Evolutionary conservation across 1,140 invertebrate genomes (phyloP).

Genomic region (Bradysia coprophila): DNA sequence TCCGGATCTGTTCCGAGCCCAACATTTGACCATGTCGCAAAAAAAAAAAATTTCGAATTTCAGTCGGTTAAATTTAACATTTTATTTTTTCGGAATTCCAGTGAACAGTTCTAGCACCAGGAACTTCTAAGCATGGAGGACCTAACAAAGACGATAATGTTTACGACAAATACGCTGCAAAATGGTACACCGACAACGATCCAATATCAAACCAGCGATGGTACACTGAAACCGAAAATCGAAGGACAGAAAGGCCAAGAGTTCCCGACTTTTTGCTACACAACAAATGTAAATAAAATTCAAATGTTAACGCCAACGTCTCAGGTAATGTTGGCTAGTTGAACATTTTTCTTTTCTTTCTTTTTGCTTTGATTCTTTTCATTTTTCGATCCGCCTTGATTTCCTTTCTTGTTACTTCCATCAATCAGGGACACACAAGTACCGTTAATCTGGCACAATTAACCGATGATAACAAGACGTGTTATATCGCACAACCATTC

Average conservation of each 20-base stretch:
- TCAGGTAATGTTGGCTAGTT: slow-evolving; percentile 23
- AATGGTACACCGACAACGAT: slow-evolving; percentile 21
- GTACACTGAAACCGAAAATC: slow-evolving; percentile 22
- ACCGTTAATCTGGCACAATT: slow-evolving; percentile 44
- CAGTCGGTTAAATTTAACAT: too few species aligned
- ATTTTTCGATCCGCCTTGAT: too few species aligned
- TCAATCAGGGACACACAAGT: slow-evolving; percentile 20
- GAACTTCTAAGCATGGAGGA: slow-evolving; percentile 17
- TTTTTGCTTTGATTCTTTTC: too few species aligned
- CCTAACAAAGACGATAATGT: slow-evolving; percentile 23
- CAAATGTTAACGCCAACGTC: slow-evolving; percentile 32
- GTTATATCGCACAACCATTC: slow-evolving; percentile 49
- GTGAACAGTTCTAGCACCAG: too few species aligned
- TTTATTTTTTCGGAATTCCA: too few species aligned
- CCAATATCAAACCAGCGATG: slow-evolving; percentile 22
- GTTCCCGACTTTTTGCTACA: slow-evolving; percentile 45
- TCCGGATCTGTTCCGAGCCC: too few species aligned
- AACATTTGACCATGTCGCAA: too few species aligned
- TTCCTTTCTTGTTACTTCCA: too few species aligned
- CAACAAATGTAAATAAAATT: slow-evolving; percentile 44
- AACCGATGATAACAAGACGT: slow-evolving; percentile 41
- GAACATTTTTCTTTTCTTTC: too few species aligned
- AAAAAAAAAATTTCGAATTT: too few species aligned
- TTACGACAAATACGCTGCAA: slow-evolving; percentile 17
- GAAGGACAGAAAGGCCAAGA: slow-evolving; percentile 28